Evolutionary conservation across 23 tunicate genomes (phyloP), one percentile per base, ranked within the genome.

Genomic region (Botrylloides violaceus): DNA sequence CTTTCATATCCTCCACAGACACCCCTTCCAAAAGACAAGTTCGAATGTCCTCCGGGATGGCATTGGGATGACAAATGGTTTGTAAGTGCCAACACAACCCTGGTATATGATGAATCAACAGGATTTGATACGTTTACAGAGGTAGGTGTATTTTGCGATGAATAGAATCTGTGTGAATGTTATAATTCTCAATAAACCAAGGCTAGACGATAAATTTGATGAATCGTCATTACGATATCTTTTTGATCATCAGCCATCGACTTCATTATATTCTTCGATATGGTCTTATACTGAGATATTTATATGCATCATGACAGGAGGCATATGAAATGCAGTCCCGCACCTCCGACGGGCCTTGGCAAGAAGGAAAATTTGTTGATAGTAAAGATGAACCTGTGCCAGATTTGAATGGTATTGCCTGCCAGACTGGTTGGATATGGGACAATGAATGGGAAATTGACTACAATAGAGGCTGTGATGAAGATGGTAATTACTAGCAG

Each of bases 11-110:
- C 57, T 64, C 38, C 29, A 4, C 39, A 88, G 96, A 71, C 77
- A 49, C 78, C 81, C 21, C 83, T 88, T 9, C 83, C 83, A 22
- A 88, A 88, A 65, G 64, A 72, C 24, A 66, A 81, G 39, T 88
- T 88, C 63, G 36, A 18, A 2, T 88, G 96, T 65, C 96, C 96
- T 2, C 57, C 83, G 3, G 88, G 96, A 28, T 88, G 96, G 96
- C 81, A 71, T 23, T 88, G 96, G 96, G 96, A 77, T 26, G 88
- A 80, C 1, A 88, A 82, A 66, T 88, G 96, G 96, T 73, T 81
- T 35, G 78, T 81, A 15, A 77, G 73, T 79, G 34, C 81, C 7
- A 64, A 64, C 12, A 7, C 70, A 1, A 30, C 9, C 12, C n/a
- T 12, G 6, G 15, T 21, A 24, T 21, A 23, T 1, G 48, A 64